Evolutionary conservation across 1,140 invertebrate species (phyloP).

Genomic region (Sycophila sp.): DNA sequence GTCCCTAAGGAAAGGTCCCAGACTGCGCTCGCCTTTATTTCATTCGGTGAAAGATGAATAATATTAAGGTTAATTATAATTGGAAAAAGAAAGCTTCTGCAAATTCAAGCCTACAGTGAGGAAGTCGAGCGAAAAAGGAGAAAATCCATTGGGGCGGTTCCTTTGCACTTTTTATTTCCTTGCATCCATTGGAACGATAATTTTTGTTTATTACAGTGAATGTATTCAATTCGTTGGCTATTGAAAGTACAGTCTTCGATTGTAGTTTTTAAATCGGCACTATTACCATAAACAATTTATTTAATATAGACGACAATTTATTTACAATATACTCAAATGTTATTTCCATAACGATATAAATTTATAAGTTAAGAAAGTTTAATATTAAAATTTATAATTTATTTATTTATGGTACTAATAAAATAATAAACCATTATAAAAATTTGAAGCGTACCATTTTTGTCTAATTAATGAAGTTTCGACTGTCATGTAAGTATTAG

Average conservation of each 20-base stretch:
- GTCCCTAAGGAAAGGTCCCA: background rate
- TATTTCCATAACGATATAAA: no score
- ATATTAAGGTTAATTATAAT: constrained; percentile 40
- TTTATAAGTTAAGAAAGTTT: no score
- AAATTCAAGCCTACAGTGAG: constrained; percentile 19
- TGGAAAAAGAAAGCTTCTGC: constrained; percentile 33
- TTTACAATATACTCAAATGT: background rate
- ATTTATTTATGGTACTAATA: no score
- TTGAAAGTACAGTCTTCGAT: no score
- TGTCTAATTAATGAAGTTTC: no score
- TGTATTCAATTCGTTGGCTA: constrained; percentile 3
- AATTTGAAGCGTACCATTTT: no score
- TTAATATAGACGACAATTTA: no score
- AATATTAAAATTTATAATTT: no score
- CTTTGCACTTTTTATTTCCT: background rate
- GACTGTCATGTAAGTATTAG: no score
- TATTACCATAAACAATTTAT: no score
- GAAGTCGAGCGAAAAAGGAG: background rate
- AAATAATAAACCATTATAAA: no score
- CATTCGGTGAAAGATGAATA: constrained; percentile 31
- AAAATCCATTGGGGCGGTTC: background rate
- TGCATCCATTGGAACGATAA: background rate
- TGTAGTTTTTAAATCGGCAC: no score
- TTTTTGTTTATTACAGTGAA: constrained; percentile 3
- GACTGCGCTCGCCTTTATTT: constrained; percentile 4